Conservation (phyloP, 2,888 invertebrate species). For the Rhopalosiphum nymphaeae region DNA sequence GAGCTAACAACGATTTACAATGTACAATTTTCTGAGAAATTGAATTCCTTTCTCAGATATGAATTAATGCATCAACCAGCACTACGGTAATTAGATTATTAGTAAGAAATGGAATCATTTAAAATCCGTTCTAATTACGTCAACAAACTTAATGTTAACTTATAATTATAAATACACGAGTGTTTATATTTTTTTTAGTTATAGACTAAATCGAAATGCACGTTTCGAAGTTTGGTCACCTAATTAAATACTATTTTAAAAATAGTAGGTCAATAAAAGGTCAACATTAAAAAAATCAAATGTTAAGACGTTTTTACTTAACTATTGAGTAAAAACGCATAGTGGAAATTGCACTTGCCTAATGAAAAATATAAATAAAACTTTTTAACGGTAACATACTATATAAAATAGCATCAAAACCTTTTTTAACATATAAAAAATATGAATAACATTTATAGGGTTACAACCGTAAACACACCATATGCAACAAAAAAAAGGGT, state of each 20-base stretch:
- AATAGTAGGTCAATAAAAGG: not conserved
- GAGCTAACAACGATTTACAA: not conserved
- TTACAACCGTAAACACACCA: not conserved
- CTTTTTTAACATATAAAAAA: not conserved
- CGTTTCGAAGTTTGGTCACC: not conserved
- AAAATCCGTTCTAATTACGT: not conserved
- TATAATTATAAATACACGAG: not conserved
- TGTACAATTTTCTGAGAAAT: not conserved
- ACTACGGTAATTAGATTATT: not conserved
- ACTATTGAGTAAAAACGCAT: not conserved
- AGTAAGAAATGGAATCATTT: not conserved
- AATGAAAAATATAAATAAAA: conserved; percentile 7
- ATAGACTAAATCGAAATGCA: not conserved
- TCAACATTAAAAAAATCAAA: not conserved
- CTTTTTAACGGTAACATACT: not conserved
- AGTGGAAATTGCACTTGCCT: not conserved
- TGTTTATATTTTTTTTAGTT: not conserved
- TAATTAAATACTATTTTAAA: not conserved
- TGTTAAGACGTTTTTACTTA: not conserved
- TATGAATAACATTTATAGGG: not conserved
- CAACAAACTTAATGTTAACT: not conserved
- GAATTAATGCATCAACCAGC: not conserved
- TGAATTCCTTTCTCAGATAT: not conserved
- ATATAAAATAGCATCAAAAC: not conserved
- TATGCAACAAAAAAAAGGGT: not conserved